Evolutionary conservation across 2,797 vertebrate genomes (phyloP).

Genomic region (Sibirionetta formosa): DNA sequence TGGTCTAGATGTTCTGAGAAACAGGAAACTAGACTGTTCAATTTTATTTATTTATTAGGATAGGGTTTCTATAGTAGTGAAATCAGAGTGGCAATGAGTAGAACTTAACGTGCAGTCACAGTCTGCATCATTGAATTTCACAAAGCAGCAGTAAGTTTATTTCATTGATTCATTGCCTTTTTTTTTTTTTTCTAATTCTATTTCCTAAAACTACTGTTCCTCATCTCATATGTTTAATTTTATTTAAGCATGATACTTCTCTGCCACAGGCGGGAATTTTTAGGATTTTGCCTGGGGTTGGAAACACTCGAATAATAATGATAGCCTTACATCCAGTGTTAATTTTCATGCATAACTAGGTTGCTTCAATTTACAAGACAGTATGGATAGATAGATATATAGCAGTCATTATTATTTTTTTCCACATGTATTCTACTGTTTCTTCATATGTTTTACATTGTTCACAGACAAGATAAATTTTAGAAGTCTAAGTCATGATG

Average conservation of each 20-base stretch:
- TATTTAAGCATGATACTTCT: not conserved
- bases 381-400: not conserved
- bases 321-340: not conserved
- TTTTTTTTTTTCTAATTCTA: not conserved
- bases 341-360: not conserved
- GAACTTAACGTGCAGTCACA: not conserved
- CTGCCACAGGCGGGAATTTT: not conserved
- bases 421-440: constrained; percentile 9
- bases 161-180: constrained; percentile 9
- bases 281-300: not conserved
- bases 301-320: not conserved
- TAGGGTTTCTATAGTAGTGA: not conserved
- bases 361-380: not conserved
- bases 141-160: not conserved
- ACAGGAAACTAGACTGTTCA: not conserved
- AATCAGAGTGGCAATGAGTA: not conserved
- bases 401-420: not conserved
- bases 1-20: not conserved
- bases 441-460: constrained; percentile 40
- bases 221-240: not conserved
- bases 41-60: not conserved
- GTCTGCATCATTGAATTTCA: not conserved
- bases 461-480: constrained; percentile 50
- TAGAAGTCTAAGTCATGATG: constrained; percentile 28
- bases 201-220: not conserved